Evolutionary conservation across 2,888 invertebrate species (phyloP).

Genomic region (Sussaba pulchella): DNA sequence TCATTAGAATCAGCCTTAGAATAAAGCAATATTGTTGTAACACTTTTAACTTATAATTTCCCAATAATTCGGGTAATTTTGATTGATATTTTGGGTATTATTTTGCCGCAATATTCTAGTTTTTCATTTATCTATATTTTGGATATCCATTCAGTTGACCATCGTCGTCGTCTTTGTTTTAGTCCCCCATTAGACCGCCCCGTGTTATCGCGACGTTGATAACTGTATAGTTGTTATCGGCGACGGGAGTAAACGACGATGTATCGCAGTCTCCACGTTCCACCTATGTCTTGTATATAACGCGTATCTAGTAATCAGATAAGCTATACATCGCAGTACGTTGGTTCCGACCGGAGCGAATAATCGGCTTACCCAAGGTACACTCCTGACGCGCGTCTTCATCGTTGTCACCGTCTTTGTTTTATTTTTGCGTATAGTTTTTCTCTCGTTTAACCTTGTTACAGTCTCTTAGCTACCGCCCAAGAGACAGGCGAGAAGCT

Average conservation of each 20-base stretch:
- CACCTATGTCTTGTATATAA: slow-evolving; percentile 4
- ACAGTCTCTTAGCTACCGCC: neutral
- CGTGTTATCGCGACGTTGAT: slow-evolving; percentile 17
- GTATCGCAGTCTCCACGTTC: slow-evolving; percentile 4
- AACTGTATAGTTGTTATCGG: slow-evolving; percentile 16
- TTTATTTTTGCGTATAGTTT: neutral
- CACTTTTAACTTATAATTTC: no score
- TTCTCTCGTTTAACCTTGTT: neutral
- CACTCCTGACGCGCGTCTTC: neutral
- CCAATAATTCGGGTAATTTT: no score
- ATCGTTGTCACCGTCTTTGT: neutral
- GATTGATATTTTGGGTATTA: no score
- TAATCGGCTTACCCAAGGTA: slow-evolving; percentile 9
- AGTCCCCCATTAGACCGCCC: neutral
- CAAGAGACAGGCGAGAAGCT: neutral
- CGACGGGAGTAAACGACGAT: slow-evolving; percentile 22
- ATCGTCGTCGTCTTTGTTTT: slow-evolving; percentile 1
- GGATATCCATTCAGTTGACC: no score
- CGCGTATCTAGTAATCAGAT: slow-evolving; percentile 9
- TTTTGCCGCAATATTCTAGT: no score
- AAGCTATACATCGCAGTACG: slow-evolving; percentile 17
- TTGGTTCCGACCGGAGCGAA: slow-evolving; percentile 5
- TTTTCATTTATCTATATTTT: no score
- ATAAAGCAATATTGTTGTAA: no score
- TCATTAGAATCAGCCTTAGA: no score